Base-by-base conservation (phyloP, 2,888 invertebrate species). In the Gryllus longicercus region DNA sequence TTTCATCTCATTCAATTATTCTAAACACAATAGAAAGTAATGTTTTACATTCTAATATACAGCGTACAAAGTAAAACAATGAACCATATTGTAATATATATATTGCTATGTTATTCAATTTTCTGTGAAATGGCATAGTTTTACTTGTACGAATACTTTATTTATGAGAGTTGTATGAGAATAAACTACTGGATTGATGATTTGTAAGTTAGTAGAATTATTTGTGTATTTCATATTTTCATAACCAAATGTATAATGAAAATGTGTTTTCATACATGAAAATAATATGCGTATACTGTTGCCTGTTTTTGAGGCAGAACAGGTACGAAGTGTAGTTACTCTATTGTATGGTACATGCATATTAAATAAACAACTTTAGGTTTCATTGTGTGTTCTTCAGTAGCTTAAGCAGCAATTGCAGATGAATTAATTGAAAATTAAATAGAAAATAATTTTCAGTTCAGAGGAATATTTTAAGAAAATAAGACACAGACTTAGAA, bases 181-280 rank as follows among this genome's bases (percentile, higher is more conserved):
- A n/a, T 74, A 49, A 76, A 49, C 51, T 50, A 78, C 63, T 75
- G 76, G 77, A 77, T 18, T 80, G 25, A 80, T 80, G 23, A 78
- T 78, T 80, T 79, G 78, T 81, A 81, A 81, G 74, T 63, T 74
- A 79, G 79, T 80, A 79, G 78, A 80, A 78, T 81, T 77, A 77
- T 79, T 81, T 81, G 81, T 80, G 81, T 79, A 81, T 81, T 81
- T 81, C 81, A 81, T 81, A 81, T 81, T 81, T 81, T 81, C 81
- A 81, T 81, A 81, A 81, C 79, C 80, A 80, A 80, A 78, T 76
- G 75, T 76, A 75, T 50, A 79, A 76, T 74, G 74, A 81, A 79
- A 76, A 79, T 74, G 79, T 81, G 79, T 81, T 81, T 79, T 79
- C 79, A 80, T 80, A 80, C 80, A 75, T 63, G 63, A 80, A 76